Percentiles rank a stretch among this genome's conserved stretches.
Evolutionary conservation across 2,113 vertebrate species (phyloP).

Genomic region (Chloroceryle aenea): DNA sequence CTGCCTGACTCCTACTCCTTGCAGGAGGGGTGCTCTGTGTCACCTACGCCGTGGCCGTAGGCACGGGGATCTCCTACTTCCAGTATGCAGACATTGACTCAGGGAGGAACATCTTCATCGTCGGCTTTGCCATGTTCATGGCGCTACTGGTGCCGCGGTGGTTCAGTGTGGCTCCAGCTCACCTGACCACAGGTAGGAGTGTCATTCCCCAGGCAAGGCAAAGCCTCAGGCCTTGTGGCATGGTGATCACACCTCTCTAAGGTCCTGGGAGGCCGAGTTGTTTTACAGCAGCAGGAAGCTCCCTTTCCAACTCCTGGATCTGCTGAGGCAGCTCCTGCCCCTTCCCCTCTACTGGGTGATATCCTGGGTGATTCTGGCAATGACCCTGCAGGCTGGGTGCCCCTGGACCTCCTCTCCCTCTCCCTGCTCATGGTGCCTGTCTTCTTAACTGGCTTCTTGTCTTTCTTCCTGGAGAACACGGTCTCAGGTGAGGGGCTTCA

Average conservation of each 20-base stretch:
- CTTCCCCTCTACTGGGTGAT: neutral
- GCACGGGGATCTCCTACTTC: slow-evolving; percentile 85
- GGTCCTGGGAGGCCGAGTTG: neutral
- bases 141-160: slow-evolving; percentile 83
- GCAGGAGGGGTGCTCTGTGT: slow-evolving; percentile 83
- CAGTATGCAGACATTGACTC: slow-evolving; percentile 86
- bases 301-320: neutral
- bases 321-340: neutral
- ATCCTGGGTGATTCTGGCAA: neutral
- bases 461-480: slow-evolving; percentile 86
- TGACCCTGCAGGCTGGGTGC: slow-evolving; percentile 72
- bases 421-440: slow-evolving; percentile 81
- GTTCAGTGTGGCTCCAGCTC: slow-evolving; percentile 56
- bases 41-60: slow-evolving; percentile 81
- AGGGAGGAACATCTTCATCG: slow-evolving; percentile 87
- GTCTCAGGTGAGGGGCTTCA: slow-evolving; percentile 81
- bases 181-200: slow-evolving; percentile 76
- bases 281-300: neutral
- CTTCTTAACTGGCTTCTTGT: slow-evolving; percentile 82
- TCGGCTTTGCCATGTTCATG: slow-evolving; percentile 88
- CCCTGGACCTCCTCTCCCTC: slow-evolving; percentile 78
- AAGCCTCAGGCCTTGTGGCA: neutral
- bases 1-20: neutral
- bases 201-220: neutral
- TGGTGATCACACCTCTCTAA: neutral